Evolutionary conservation across 1,140 invertebrate genomes (phyloP).

Genomic region (Neomicropteryx cornuta): DNA sequence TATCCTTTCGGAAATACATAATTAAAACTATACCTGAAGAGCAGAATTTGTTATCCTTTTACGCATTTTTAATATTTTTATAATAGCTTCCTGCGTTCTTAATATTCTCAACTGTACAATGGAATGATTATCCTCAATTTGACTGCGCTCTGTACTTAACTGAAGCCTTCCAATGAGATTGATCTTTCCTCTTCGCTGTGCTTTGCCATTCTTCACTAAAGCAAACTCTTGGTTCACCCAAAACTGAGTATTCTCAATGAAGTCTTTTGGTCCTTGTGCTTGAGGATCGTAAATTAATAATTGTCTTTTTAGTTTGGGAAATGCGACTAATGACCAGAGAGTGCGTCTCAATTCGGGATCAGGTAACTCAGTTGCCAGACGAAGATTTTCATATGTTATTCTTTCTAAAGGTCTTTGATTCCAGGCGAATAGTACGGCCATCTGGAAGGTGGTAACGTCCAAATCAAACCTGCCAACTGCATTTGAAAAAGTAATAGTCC

Average conservation of each 20-base stretch:
- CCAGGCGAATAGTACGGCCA: slow-evolving; percentile 99
- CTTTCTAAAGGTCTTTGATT: slow-evolving; percentile 88
- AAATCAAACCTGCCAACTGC: slow-evolving; percentile 91
- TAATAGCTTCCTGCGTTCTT: slow-evolving; percentile 90
- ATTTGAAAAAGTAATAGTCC: slow-evolving; percentile 93
- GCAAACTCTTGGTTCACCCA: slow-evolving; percentile 97
- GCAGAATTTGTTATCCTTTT: slow-evolving; percentile 90
- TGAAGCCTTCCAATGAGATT: slow-evolving; percentile 92
- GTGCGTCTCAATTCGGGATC: slow-evolving; percentile 92
- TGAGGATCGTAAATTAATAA: slow-evolving; percentile 71
- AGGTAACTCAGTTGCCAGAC: slow-evolving; percentile 91
- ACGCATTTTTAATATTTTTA: slow-evolving; percentile 97
- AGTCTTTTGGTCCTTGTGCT: slow-evolving; percentile 83
- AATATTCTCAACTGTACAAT: slow-evolving; percentile 93
- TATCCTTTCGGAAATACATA: no score
- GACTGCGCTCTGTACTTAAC: slow-evolving; percentile 87
- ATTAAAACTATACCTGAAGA: no score
- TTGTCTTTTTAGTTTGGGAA: slow-evolving; percentile 92
- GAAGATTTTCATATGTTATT: slow-evolving; percentile 90
- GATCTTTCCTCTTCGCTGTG: slow-evolving; percentile 86
- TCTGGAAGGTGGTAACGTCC: slow-evolving; percentile 99
- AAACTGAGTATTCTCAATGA: slow-evolving; percentile 85
- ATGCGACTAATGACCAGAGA: slow-evolving; percentile 95
- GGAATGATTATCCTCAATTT: slow-evolving; percentile 95
- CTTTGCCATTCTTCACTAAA: slow-evolving; percentile 81